These are phyloP conservation scores for Virgularia gustaviana DNA, from an alignment of 92 coral and sea anemone species.

Conservation along the genomic window DNA sequence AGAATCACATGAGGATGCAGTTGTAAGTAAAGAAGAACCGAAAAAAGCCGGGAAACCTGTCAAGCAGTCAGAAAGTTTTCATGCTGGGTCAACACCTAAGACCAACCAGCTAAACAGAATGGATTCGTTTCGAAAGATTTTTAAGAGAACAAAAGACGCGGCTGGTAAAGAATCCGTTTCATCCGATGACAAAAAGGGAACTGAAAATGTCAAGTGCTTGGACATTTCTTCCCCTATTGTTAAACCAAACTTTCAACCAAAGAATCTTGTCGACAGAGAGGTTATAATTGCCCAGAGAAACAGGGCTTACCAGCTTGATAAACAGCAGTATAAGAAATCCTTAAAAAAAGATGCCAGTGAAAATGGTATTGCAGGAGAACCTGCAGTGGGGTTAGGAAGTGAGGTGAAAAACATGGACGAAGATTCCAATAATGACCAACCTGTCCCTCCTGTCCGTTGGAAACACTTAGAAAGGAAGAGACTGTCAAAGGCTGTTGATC, in stretches of 20 bases:
- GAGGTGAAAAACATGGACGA: neutral
- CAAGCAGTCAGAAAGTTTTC: constrained; percentile 28
- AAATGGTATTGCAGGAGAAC: neutral
- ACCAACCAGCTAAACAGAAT: constrained; percentile 19
- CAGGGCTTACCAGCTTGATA: constrained; percentile 4
- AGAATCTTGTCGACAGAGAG: constrained; percentile 27
- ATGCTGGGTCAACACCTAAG: neutral
- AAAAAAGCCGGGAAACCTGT: constrained; percentile 9
- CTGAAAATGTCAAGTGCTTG: neutral
- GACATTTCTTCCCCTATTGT: constrained; percentile 26
- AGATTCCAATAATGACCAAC: neutral
- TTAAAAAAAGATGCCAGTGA: neutral
- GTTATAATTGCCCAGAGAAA: constrained; percentile 5
- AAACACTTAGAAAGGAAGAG: constrained; percentile 24
- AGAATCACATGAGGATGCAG: neutral
- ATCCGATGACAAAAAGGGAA: neutral
- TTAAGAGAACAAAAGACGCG: constrained; percentile 10
- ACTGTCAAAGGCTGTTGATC: neutral
- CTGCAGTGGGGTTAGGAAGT: neutral
- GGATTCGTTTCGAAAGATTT: constrained; percentile 28
- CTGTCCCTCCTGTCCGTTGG: constrained; percentile 11
- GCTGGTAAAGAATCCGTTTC: neutral
- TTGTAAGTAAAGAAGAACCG: neutral
- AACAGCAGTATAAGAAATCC: neutral
- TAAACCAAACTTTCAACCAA: constrained; percentile 11